A percentile compares a stretch with the other conserved stretches of the same genome.
These are phyloP conservation scores for Thalassaphorura encarpata DNA, from an alignment of 1,140 invertebrate species.

Conservation along the genomic window DNA sequence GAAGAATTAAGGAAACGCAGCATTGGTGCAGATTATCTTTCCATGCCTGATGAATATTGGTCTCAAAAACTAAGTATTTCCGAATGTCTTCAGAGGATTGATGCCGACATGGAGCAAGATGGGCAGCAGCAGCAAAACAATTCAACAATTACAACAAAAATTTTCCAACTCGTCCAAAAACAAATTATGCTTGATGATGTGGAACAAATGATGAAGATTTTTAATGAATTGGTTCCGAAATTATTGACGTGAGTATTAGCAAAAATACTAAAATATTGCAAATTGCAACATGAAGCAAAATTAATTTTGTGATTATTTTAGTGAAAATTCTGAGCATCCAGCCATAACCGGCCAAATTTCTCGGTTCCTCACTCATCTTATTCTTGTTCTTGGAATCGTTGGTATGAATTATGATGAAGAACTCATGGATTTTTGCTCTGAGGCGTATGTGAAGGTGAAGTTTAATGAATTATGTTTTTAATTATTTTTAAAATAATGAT, in stretches of 20 bases:
- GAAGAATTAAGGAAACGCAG: slow-evolving; percentile 1
- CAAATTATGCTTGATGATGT: slow-evolving; percentile 21
- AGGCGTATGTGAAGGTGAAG: slow-evolving; percentile 19
- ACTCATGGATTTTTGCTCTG: slow-evolving; percentile 12
- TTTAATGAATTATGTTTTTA: neutral
- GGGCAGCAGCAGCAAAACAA: neutral
- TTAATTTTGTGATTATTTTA: neutral
- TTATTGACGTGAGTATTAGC: neutral
- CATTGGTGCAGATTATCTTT: neutral
- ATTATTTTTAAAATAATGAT: neutral
- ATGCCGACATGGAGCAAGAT: neutral
- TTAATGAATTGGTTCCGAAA: slow-evolving; percentile 3
- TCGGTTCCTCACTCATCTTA: slow-evolving; percentile 21
- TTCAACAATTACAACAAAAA: neutral
- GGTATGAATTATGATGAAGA: slow-evolving; percentile 3
- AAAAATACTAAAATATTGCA: no score
- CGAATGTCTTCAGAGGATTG: slow-evolving; percentile 14
- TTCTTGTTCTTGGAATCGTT: slow-evolving; percentile 17
- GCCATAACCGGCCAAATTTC: slow-evolving; percentile 9
- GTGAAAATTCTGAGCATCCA: slow-evolving; percentile 2
- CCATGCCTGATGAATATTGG: slow-evolving; percentile 22
- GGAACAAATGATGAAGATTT: slow-evolving; percentile 9
- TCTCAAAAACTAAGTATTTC: slow-evolving; percentile 10
- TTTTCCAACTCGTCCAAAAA: slow-evolving; percentile 23
- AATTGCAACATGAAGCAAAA: neutral